Conservation (phyloP, 2,113 vertebrate genomes). For the pig (Sus scrofa) region T2T-Sscrofa CM000818.6:68808001-68808500, state of each 20-base stretch:
- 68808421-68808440: constrained; percentile 71
- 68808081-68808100: no score
- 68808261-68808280: constrained; percentile 60
- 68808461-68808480: constrained; percentile 27
- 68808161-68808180: not conserved
- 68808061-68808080: no score
- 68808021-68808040: no score
- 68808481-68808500: constrained; percentile 31
- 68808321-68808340: constrained; percentile 30
- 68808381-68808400: constrained; percentile 68
- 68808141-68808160: constrained; percentile 18
- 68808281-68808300: constrained; percentile 44
- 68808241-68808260: constrained; percentile 61
- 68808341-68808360: constrained; percentile 58
- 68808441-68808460: constrained; percentile 43
- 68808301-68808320: constrained; percentile 60
- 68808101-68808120: no score
- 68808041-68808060: no score
- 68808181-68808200: constrained; percentile 31
- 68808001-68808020: no score
- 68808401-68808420: constrained; percentile 63
- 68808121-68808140: constrained; percentile 58
- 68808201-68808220: constrained; percentile 49
- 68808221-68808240: constrained; percentile 49
- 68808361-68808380: constrained; percentile 65